Conservation (phyloP, 2,888 invertebrate species). For the Asteroscopus sphinx region DNA sequence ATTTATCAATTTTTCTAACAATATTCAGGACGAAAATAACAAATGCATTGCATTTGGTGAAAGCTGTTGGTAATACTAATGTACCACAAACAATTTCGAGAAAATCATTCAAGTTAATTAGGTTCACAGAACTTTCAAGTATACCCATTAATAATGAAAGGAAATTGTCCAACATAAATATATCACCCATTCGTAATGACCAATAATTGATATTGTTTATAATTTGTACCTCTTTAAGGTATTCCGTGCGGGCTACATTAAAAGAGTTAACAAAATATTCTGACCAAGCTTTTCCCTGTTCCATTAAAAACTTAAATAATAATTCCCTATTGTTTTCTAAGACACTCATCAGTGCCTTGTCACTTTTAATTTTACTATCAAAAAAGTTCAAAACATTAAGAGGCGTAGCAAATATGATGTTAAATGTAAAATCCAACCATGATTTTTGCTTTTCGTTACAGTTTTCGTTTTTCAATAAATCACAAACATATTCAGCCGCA, state of each 20-base stretch:
- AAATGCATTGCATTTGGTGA: background rate
- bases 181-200: no score
- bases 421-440: conserved; percentile 24
- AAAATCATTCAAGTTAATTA: no score
- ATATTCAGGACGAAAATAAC: background rate
- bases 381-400: conserved; percentile 1
- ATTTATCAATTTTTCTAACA: conserved; percentile 1
- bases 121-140: no score
- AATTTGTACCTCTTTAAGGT: no score
- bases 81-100: no score
- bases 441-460: background rate
- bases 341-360: background rate
- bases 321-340: background rate
- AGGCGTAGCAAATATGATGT: conserved; percentile 1
- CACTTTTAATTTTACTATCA: conserved; percentile 11
- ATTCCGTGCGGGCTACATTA: no score
- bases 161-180: no score
- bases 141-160: no score
- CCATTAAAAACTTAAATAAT: conserved; percentile 14
- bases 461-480: conserved; percentile 1
- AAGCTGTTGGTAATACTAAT: conserved; percentile 1
- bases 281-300: conserved; percentile 4
- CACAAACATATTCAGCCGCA: conserved; percentile 14
- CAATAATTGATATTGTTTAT: no score
- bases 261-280: no score